Evolutionary conservation across 2,797 vertebrate species (phyloP), one percentile per base, ranked within the genome.

Genomic region (Sylvia borin): DNA sequence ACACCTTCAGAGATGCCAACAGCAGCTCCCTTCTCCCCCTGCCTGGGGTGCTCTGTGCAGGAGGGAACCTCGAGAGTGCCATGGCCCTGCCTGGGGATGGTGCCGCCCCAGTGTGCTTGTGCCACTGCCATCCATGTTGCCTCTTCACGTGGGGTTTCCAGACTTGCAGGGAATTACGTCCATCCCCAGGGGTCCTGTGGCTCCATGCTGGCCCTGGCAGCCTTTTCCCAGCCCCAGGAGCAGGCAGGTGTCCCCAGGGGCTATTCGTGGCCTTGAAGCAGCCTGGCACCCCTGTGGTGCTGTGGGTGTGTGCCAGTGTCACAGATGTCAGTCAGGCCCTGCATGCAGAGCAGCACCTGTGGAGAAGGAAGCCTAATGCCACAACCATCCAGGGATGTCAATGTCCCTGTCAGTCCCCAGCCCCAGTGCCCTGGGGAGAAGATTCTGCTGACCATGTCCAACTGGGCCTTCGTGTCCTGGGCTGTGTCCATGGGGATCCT

Each of bases 291-390:
- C 45, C 43, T 5, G 2, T 2, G 48, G 7, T 0, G 6, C 11
- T 5, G 22, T 12, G 16, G 20, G 8, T 0, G 10, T 3, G 1
- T 40, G 60, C 38, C 47, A 17, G 48, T 26, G 22, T 72, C 81
- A 38, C 98, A 61, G 14, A 97, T 97, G 61, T 95, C 94, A 3
- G 94, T 72, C 47, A 98, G 95, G 78, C 98, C 96, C 54, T 90
- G 86, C 64, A 99, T 97, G 88, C 98, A 98, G 68, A 87, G 95
- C 96, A 98, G 97, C 84, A 99, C 97, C 99, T 99, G 91, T 2
- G 2, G 40, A 80, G 54, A 73, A 8, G 2, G 43, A 32, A 51
- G 12, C 19, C 8, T 24, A 8, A 14, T 87, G n/a, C 16, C 45
- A 11, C 64, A 57, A 60, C 83, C 13, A 2, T 10, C 14, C 3